Percentiles rank a stretch among this genome's conserved stretches.
phyloP scores from a whole-genome alignment of 1,140 invertebrate species.

The Conopomorpha cramerella region DNA sequence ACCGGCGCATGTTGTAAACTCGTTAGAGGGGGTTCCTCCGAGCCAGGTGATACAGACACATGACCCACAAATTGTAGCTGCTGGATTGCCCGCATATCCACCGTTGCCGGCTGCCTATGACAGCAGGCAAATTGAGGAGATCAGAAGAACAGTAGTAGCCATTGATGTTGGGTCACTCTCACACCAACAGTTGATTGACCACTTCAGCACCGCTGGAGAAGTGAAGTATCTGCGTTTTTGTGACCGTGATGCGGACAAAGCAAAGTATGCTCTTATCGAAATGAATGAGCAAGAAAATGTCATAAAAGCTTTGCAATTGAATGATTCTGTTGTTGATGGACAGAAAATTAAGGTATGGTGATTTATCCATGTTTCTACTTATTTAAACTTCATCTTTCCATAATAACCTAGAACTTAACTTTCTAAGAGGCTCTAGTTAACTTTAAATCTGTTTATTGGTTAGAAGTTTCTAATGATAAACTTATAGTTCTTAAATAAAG shows the following conservation, averaged over 20 bases:
- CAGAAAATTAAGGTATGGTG: slow-evolving; percentile 56
- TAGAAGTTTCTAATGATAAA: too few relatives aligned
- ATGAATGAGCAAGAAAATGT: slow-evolving; percentile 91
- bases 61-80: slow-evolving; percentile 85
- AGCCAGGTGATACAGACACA: slow-evolving; percentile 87
- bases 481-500: too few relatives aligned
- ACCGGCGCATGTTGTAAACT: slow-evolving; percentile 87
- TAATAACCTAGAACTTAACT: too few relatives aligned
- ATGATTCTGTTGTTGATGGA: slow-evolving; percentile 76
- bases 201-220: slow-evolving; percentile 86
- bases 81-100: slow-evolving; percentile 90
- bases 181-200: slow-evolving; percentile 80
- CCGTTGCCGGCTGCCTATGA: slow-evolving; percentile 89
- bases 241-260: slow-evolving; percentile 76
- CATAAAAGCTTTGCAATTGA: slow-evolving; percentile 84
- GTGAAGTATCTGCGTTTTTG: slow-evolving; percentile 96
- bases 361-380: too few relatives aligned
- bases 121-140: slow-evolving; percentile 93
- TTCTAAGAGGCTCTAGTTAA: too few relatives aligned
- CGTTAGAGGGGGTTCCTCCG: slow-evolving; percentile 81
- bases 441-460: too few relatives aligned
- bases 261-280: slow-evolving; percentile 87
- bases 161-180: slow-evolving; percentile 44
- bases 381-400: too few relatives aligned
- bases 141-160: slow-evolving; percentile 64